Conservation (phyloP, 2,797 vertebrate genomes). For the Euphonia xanthogaster region DNA sequence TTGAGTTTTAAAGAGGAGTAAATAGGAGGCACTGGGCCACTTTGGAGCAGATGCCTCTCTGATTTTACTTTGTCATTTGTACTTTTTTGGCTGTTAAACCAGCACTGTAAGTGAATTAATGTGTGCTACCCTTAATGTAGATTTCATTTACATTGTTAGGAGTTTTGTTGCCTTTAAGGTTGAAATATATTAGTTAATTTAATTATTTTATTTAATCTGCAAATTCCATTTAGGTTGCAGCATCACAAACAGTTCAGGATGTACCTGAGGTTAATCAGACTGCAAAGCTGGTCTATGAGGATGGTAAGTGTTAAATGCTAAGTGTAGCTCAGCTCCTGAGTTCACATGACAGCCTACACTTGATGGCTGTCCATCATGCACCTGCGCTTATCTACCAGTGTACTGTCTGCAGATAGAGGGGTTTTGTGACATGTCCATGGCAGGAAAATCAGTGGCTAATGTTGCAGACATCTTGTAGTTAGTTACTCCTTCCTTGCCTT, state of each 20-base stretch:
- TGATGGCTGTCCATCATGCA: neutral
- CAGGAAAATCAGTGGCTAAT: neutral
- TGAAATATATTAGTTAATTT: neutral
- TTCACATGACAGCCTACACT: neutral
- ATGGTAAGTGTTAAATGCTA: conserved; percentile 80
- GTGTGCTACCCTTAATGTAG: neutral
- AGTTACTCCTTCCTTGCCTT: neutral
- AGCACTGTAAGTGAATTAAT: neutral
- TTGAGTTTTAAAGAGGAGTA: neutral
- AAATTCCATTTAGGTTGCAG: conserved; percentile 82
- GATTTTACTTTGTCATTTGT: neutral
- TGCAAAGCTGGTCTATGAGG: conserved; percentile 95
- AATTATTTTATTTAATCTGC: neutral
- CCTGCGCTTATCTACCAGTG: neutral
- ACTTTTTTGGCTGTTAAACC: neutral
- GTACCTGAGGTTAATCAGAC: conserved; percentile 79
- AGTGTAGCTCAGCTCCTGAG: neutral
- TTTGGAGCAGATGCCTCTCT: neutral
- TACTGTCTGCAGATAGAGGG: neutral
- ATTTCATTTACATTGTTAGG: neutral
- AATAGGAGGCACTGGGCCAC: neutral
- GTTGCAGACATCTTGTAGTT: neutral
- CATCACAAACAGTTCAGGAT: conserved; percentile 70
- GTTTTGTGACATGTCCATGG: neutral
- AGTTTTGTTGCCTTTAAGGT: neutral